Base-by-base conservation (phyloP, 2,888 invertebrate genomes). In the Himalopsyche japonica region DNA sequence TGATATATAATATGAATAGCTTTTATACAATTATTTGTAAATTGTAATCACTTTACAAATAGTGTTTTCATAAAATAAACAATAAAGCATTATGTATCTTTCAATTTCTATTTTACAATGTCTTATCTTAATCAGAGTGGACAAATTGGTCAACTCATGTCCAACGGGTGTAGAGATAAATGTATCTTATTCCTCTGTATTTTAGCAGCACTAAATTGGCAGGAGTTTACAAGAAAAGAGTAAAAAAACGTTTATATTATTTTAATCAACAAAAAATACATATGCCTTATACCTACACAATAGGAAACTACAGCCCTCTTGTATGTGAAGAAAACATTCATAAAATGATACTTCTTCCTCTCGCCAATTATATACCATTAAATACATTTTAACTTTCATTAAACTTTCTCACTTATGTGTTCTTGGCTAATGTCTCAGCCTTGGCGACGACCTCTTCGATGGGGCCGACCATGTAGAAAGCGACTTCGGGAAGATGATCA, bases 391-490 rank as follows among this genome's bases (percentile, higher is more conserved):
- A 57, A 57, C 57, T 49, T 49, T 49, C 49, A 49, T 49, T 98
- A 90, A 96, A 96, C 97, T 97, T 97, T 94, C 98, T 98, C 93
- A 98, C 92, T 77, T 77, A 98, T 97, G 85, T 97, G 97, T 77
- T 99, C 89, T 94, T 93, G 85, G 95, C 94, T 88, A 97, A 91
- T 87, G 94, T 94, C 89, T 97, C 97, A 84, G 97, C 97, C 91
- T 98, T 98, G 86, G 94, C 94, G 80, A 94, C 93, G 81, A 97
- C 97, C 91, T 98, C 98, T 89, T 97, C 97, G 89, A 98, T 96
- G 85, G 96, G 96, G 87, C 98, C 98, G 18, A 99, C 99, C 99
- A 99, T 99, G 93, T 99, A 99, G 94, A 99, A 99, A 1, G 99
- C 99, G 30, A 98, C 96, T 91, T 99, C 99, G 0, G 99, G 99